phyloP scores from a whole-genome alignment of 2,113 vertebrate species.

The Ondatra zibethicus region DNA sequence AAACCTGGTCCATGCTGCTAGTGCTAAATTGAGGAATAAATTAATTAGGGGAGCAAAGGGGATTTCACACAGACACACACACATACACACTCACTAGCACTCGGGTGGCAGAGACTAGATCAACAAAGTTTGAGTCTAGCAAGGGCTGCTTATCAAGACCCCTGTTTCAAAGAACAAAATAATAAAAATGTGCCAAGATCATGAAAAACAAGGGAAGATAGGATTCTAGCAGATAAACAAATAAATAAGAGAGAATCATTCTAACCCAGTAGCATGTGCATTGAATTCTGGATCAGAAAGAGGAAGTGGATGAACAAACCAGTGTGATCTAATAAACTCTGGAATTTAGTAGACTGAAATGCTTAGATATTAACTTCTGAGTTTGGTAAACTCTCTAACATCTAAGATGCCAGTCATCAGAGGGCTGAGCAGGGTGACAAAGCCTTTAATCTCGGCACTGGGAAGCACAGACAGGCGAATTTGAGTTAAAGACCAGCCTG shows the following conservation, averaged over 20 bases:
- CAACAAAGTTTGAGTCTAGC: background rate
- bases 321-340: background rate
- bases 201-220: background rate
- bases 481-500: background rate
- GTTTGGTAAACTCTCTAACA: background rate
- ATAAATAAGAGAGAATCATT: background rate
- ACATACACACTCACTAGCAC: background rate
- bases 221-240: background rate
- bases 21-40: background rate
- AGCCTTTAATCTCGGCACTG: background rate
- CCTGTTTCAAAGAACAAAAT: background rate
- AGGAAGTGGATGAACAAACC: background rate
- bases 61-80: background rate
- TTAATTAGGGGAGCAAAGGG: background rate
- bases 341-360: background rate
- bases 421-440: background rate
- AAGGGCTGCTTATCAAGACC: background rate
- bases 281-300: background rate
- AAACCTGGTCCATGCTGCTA: background rate
- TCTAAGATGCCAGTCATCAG: background rate
- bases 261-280: background rate
- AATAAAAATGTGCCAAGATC: background rate
- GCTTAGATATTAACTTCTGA: background rate
- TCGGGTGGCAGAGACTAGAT: background rate
- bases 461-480: background rate